phyloP scores from a whole-genome alignment of 2,888 invertebrate genomes.

The Andricus quercusramuli region DNA sequence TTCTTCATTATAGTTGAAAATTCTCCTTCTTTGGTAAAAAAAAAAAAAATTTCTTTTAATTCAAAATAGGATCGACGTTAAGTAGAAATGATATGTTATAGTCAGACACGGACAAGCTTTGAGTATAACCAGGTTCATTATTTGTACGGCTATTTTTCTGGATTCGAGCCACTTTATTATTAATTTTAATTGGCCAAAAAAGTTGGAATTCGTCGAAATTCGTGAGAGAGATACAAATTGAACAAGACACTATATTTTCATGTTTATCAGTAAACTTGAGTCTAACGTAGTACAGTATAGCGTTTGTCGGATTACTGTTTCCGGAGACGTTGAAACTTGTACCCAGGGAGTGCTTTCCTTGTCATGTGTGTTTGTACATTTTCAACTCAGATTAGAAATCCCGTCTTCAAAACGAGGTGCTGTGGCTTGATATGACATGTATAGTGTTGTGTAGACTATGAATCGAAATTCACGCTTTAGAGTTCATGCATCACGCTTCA shows the following conservation, averaged over 20 bases:
- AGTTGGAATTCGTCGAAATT: background rate
- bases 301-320: conserved; percentile 35
- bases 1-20: no score
- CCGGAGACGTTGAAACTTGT: conserved; percentile 16
- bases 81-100: no score
- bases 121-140: no score
- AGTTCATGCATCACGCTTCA: conserved; percentile 19
- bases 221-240: background rate
- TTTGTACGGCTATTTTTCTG: no score
- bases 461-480: conserved; percentile 29
- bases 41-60: no score
- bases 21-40: no score
- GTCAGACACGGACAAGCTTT: no score
- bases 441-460: conserved; percentile 4
- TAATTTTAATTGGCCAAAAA: no score
- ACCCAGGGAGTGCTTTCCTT: conserved; percentile 25
- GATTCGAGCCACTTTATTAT: no score
- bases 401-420: conserved; percentile 26
- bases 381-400: conserved; percentile 37
- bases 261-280: background rate
- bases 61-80: no score
- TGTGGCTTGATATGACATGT: background rate
- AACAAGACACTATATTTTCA: no score
- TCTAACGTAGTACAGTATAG: conserved; percentile 2
- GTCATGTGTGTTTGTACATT: conserved; percentile 32